These are phyloP conservation scores for Ammodramus savannarum DNA, from an alignment of 2,113 vertebrate genomes.

Conservation along the genomic window DNA sequence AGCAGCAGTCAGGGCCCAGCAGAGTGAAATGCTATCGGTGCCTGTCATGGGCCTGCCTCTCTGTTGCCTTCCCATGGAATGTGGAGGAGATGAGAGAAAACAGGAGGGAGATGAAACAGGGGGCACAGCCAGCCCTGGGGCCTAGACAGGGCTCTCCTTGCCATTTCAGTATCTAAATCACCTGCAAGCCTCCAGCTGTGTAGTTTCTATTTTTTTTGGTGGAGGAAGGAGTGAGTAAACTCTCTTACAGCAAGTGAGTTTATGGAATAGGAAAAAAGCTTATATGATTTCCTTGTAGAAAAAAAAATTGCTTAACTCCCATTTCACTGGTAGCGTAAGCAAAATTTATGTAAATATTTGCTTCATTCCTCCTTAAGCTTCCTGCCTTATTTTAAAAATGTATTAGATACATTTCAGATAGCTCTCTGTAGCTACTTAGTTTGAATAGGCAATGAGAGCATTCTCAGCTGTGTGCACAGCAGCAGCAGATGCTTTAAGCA, in stretches of 20 bases:
- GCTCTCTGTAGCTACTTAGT: background rate
- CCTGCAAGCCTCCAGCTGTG: background rate
- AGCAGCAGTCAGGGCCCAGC: background rate
- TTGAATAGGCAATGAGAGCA: background rate
- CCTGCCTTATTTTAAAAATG: background rate
- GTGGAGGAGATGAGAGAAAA: slow-evolving; percentile 84
- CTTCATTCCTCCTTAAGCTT: background rate
- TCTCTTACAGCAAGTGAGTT: background rate
- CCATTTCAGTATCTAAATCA: background rate
- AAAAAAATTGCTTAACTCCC: background rate
- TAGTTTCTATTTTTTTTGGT: background rate
- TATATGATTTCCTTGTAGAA: background rate
- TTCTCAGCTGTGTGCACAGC: background rate
- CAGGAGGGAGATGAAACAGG: slow-evolving; percentile 68
- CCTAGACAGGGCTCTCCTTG: background rate
- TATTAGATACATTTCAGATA: background rate
- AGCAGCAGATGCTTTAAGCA: background rate
- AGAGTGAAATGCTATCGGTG: background rate
- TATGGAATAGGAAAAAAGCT: background rate
- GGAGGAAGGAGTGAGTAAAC: background rate
- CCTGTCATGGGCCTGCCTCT: slow-evolving; percentile 55
- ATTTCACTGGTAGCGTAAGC: background rate
- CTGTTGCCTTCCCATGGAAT: slow-evolving; percentile 74
- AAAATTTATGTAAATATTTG: background rate
- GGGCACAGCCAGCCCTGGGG: background rate